These are phyloP conservation scores for Antidorcas marsupialis DNA, from an alignment of 2,113 vertebrate genomes.

Conservation along the genomic window DNA sequence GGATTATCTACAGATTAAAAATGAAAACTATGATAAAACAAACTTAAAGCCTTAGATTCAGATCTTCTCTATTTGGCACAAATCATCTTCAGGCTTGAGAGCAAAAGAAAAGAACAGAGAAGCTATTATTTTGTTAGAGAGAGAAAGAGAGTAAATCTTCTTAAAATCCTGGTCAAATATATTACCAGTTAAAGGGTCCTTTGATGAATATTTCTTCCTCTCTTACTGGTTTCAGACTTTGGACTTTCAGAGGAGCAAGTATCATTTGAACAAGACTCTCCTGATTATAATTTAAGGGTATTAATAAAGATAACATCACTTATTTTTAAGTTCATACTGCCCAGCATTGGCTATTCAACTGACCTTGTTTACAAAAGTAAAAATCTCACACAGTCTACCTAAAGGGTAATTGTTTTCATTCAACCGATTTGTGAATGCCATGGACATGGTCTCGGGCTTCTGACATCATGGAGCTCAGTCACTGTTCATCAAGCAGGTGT, in stretches of 20 bases:
- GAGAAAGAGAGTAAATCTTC: not conserved
- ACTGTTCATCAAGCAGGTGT: not conserved
- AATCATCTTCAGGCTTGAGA: slow-evolving; percentile 20
- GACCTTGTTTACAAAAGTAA: not conserved
- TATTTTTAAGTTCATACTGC: not conserved
- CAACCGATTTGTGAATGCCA: not conserved
- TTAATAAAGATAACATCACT: not conserved
- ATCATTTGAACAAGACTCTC: not conserved
- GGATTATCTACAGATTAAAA: slow-evolving; percentile 59
- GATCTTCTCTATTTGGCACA: not conserved
- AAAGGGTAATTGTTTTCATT: not conserved
- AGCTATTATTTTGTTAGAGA: slow-evolving; percentile 17
- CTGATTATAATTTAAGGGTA: not conserved
- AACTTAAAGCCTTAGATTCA: slow-evolving; percentile 44
- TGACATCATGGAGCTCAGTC: not conserved
- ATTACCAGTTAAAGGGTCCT: not conserved
- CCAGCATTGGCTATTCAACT: not conserved
- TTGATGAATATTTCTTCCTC: not conserved
- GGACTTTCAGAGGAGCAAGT: not conserved
- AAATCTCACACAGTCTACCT: not conserved
- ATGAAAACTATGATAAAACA: slow-evolving; percentile 49
- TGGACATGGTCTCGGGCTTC: not conserved
- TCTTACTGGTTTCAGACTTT: not conserved
- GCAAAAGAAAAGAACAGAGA: not conserved
- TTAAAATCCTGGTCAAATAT: not conserved